Evolutionary conservation across 2,888 invertebrate genomes (phyloP).

Genomic region (Mycogona germanica): DNA sequence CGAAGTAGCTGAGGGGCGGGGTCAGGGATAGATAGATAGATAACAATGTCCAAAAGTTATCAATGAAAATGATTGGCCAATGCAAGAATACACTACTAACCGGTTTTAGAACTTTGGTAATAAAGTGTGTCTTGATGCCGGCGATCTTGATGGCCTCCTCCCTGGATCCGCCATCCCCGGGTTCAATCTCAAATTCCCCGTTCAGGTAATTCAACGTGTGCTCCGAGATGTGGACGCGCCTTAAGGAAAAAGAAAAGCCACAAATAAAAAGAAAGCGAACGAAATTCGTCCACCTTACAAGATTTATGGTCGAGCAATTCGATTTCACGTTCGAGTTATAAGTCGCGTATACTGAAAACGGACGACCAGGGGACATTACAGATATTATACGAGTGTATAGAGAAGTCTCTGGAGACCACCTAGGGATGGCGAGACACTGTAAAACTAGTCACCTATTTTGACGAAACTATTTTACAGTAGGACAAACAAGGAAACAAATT

Average conservation of each 20-base stretch:
- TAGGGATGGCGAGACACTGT: too few species aligned
- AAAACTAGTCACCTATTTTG: too few species aligned
- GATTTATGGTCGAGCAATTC: background rate
- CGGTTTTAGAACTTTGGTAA: conserved; percentile 70
- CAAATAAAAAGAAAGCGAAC: conserved; percentile 3
- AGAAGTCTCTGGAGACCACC: too few species aligned
- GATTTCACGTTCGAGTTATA: too few species aligned
- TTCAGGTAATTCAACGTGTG: conserved; percentile 73
- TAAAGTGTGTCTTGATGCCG: conserved; percentile 83
- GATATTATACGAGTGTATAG: too few species aligned
- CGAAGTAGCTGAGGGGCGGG: background rate
- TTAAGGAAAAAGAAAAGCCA: conserved; percentile 29
- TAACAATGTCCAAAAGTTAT: background rate
- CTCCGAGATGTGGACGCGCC: conserved; percentile 87
- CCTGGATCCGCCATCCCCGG: conserved; percentile 77
- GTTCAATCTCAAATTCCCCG: conserved; percentile 86
- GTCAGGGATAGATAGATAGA: background rate
- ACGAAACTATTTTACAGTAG: too few species aligned
- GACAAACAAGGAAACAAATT: background rate
- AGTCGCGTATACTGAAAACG: too few species aligned
- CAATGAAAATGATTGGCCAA: background rate
- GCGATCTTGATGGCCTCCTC: conserved; percentile 80
- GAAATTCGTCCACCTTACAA: too few species aligned
- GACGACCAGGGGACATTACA: too few species aligned
- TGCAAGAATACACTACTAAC: conserved; percentile 27